Evolutionary conservation across 2,113 vertebrate species (phyloP).

Genomic region (Clarias gariepinus): DNA sequence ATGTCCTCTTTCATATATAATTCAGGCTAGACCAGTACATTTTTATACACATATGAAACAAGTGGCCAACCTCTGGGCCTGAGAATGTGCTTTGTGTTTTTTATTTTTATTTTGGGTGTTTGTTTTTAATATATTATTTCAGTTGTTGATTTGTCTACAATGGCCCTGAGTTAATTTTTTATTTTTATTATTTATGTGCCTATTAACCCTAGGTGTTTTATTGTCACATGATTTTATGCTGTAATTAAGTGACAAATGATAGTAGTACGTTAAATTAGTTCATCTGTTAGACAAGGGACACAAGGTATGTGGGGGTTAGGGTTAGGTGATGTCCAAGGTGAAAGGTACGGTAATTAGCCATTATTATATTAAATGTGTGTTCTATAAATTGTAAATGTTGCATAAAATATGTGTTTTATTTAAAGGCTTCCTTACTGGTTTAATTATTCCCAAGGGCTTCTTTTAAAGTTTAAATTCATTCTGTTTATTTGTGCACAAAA

Average conservation of each 20-base stretch:
- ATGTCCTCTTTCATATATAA: constrained; percentile 10
- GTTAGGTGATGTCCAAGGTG: constrained; percentile 27
- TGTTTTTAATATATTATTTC: neutral
- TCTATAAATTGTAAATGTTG: constrained; percentile 27
- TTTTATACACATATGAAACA: neutral
- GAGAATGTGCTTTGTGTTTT: neutral
- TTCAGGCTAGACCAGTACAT: neutral
- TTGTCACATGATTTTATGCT: neutral
- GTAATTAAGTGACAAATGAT: constrained; percentile 29
- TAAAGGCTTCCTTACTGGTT: neutral
- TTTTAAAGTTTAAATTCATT: neutral
- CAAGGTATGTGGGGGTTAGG: neutral
- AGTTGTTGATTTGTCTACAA: neutral
- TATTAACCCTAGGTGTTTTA: neutral
- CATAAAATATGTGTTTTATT: neutral
- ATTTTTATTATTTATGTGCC: neutral
- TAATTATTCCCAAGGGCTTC: neutral
- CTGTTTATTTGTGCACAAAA: constrained; percentile 10
- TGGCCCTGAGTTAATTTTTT: too few species aligned
- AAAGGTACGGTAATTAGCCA: constrained; percentile 59
- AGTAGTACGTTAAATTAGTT: neutral
- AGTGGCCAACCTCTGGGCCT: neutral
- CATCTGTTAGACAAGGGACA: constrained; percentile 35
- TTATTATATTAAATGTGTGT: constrained; percentile 48
- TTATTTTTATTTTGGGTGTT: neutral